A percentile compares a stretch with the other conserved stretches of the same genome.
Conservation (phyloP, 2,888 invertebrate species). For the Heteropelma amictum region DNA sequence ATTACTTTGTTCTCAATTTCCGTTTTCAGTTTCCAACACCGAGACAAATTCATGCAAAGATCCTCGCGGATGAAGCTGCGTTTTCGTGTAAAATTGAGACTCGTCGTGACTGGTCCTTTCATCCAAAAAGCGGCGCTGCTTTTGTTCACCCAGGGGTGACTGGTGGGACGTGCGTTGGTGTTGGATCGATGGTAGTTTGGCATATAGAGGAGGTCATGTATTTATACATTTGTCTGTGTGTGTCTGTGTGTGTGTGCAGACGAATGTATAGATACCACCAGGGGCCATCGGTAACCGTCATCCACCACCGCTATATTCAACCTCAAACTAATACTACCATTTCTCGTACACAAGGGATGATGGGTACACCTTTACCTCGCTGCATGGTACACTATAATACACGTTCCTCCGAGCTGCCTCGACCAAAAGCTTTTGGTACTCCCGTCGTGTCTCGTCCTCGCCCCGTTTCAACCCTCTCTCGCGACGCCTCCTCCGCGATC, state of each 20-base stretch:
- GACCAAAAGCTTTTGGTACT: slow-evolving; percentile 31
- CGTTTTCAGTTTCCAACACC: not conserved
- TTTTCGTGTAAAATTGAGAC: slow-evolving; percentile 22
- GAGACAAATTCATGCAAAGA: not conserved
- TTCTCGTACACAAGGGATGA: too few relatives aligned
- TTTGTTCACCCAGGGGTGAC: slow-evolving; percentile 25
- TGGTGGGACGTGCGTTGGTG: slow-evolving; percentile 42
- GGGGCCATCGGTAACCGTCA: slow-evolving; percentile 38
- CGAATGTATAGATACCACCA: slow-evolving; percentile 43
- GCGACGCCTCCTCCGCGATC: slow-evolving; percentile 35
- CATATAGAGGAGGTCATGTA: slow-evolving; percentile 58
- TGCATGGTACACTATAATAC: not conserved
- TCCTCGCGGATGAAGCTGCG: not conserved
- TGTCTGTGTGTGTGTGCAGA: not conserved
- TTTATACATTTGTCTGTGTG: not conserved
- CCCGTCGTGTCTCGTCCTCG: slow-evolving; percentile 35
- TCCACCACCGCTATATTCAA: slow-evolving; percentile 25
- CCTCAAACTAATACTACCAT: slow-evolving; percentile 43
- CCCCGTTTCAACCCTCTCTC: slow-evolving; percentile 32
- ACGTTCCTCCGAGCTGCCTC: slow-evolving; percentile 20
- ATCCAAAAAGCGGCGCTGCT: slow-evolving; percentile 25
- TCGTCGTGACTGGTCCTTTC: slow-evolving; percentile 52
- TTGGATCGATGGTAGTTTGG: slow-evolving; percentile 70
- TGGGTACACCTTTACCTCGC: slow-evolving; percentile 13
- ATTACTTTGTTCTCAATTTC: too few relatives aligned